Evolutionary conservation across 1,140 invertebrate species (phyloP).

Genomic region (Varroa destructor): DNA sequence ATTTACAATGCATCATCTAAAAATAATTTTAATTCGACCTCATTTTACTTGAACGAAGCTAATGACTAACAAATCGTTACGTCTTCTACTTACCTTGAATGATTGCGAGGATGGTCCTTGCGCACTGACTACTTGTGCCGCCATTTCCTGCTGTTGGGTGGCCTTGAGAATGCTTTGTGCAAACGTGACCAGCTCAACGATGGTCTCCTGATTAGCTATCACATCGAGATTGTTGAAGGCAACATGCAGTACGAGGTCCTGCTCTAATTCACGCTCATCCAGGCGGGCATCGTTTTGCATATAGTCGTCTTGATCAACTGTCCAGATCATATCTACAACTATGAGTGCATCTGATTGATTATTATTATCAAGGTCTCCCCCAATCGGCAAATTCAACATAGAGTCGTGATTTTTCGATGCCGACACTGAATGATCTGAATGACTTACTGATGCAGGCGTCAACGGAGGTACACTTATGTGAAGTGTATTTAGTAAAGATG

Average conservation of each 20-base stretch:
- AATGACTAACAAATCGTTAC: too few relatives aligned
- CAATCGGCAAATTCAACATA: background rate
- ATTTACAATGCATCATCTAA: too few relatives aligned
- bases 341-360: conserved; percentile 64
- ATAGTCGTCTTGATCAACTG: conserved; percentile 42
- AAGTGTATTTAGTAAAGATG: background rate
- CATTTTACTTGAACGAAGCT: too few relatives aligned
- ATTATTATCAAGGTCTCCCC: conserved; percentile 1
- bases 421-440: background rate
- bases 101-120: too few relatives aligned
- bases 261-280: conserved; percentile 41
- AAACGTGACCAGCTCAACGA: conserved; percentile 79
- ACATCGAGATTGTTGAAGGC: conserved; percentile 88
- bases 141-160: conserved; percentile 30
- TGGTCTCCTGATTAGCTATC: conserved; percentile 89
- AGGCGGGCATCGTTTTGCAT: conserved; percentile 34
- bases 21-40: too few relatives aligned
- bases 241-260: conserved; percentile 46
- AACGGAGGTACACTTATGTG: background rate
- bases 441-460: too few relatives aligned
- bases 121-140: background rate
- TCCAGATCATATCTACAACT: conserved; percentile 63
- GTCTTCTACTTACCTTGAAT: too few relatives aligned
- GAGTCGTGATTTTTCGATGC: background rate
- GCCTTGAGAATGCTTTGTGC: conserved; percentile 44